Evolutionary conservation across 2,113 vertebrate species (phyloP), one percentile per base, ranked within the genome.

Genomic region (Octodon degus): DNA sequence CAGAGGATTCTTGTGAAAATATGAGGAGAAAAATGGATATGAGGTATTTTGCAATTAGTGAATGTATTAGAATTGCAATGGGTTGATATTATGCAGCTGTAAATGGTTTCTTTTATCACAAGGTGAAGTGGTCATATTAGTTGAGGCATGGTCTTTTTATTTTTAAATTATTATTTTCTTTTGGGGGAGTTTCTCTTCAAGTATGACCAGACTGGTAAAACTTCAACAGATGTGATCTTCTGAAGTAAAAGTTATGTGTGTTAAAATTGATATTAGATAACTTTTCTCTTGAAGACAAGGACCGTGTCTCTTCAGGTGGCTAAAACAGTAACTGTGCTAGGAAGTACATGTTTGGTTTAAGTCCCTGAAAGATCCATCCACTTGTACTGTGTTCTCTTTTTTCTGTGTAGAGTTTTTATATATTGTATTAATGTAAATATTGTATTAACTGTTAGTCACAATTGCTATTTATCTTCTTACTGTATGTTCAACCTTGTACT

Each of bases 301-400:
- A 4, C 2, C 20, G 1, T 3, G 3, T 17, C 2, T 76, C 27
- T 1, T 81, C n/a, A 70, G 27, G 4, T 1, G 47, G 30, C 9
- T 27, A 4, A 30, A n/a, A 62, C 5, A 65, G 11, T 25, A 55
- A 16, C 20, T 27, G 0, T 37, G 13, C 43, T 24, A n/a, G 68
- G 13, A 89, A 22, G 19, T 43, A 25, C 14, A 58, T 86, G 0
- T 13, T 40, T 76, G 0, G 32, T 55, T 88, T 47, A 16, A 53
- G 25, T 55, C 83, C 50, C 16, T 32, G 7, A 27, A 47, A 72
- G 67, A 86, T 0, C 13, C 40, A 19, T 27, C 24, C 13, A 3
- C 37, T 50, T 90, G n/a, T 40, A 22, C 13, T 84, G 40, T 37
- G 3, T 16, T 72, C 22, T 13, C 7, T 79, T 65, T 67, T 82